Conservation (phyloP, 2,888 invertebrate species). For the Xestia c-nigrum region DNA sequence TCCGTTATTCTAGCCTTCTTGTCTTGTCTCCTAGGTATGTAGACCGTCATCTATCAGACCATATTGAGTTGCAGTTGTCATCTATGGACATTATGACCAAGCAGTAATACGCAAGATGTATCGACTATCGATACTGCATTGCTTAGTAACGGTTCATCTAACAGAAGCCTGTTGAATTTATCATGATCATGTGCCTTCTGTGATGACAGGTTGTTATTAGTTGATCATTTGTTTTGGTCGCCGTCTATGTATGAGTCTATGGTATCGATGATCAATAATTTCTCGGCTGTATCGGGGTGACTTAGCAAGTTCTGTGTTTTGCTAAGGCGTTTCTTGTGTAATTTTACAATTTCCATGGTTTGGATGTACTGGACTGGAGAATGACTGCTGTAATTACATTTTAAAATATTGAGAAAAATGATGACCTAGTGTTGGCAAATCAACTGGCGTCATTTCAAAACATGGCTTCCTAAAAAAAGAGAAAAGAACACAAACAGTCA, state of each 20-base stretch:
- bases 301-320: slow-evolving; percentile 21
- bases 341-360: slow-evolving; percentile 3
- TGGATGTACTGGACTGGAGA: neutral
- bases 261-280: slow-evolving; percentile 37
- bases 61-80: slow-evolving; percentile 14
- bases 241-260: slow-evolving; percentile 12
- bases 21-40: neutral
- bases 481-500: neutral
- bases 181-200: slow-evolving; percentile 39
- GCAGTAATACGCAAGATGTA: slow-evolving; percentile 48
- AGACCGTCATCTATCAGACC: slow-evolving; percentile 5
- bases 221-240: slow-evolving; percentile 32
- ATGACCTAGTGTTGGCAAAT: slow-evolving; percentile 12
- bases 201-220: slow-evolving; percentile 33
- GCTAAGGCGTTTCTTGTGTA: slow-evolving; percentile 16
- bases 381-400: neutral
- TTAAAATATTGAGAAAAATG: slow-evolving; percentile 12
- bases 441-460: neutral
- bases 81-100: slow-evolving; percentile 48
- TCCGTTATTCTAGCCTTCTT: slow-evolving; percentile 3
- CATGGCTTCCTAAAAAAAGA: neutral
- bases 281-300: slow-evolving; percentile 29
- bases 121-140: slow-evolving; percentile 46
- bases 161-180: slow-evolving; percentile 57
- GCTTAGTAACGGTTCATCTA: slow-evolving; percentile 46